Evolutionary conservation across 2,113 vertebrate species (phyloP).

Genomic region (Colistium nudipinnis): DNA sequence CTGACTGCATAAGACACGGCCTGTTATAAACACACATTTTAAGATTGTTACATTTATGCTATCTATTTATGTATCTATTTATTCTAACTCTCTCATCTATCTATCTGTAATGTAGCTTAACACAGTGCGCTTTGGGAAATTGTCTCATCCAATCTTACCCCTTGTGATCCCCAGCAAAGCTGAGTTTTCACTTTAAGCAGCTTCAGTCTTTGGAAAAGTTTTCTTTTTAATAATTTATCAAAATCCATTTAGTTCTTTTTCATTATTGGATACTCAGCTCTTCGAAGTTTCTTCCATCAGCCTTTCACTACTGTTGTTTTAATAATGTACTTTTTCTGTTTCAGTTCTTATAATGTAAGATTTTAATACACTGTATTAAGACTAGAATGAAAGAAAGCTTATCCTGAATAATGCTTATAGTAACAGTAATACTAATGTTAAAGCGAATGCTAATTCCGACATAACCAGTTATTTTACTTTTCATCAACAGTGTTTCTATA

Average conservation of each 20-base stretch:
- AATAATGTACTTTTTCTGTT: neutral
- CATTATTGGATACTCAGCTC: slow-evolving; percentile 29
- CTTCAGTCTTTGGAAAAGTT: neutral
- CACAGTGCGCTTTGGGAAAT: slow-evolving; percentile 15
- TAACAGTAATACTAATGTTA: neutral
- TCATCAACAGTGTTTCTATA: no score
- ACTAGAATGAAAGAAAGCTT: neutral
- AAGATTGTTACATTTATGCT: no score
- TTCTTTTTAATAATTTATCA: slow-evolving; percentile 33
- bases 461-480: neutral
- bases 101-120: no score
- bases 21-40: no score
- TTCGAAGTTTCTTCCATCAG: neutral
- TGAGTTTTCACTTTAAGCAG: slow-evolving; percentile 25
- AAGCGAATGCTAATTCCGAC: neutral
- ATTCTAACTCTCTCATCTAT: no score
- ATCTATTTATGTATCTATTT: no score
- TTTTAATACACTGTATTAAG: neutral
- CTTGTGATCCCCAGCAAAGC: neutral
- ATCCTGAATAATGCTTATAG: neutral
- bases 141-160: neutral
- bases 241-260: slow-evolving; percentile 20
- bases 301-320: neutral
- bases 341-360: neutral
- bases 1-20: slow-evolving; percentile 34